Base-by-base conservation (phyloP, 2,797 vertebrate genomes). In the Mycteria americana region DNA sequence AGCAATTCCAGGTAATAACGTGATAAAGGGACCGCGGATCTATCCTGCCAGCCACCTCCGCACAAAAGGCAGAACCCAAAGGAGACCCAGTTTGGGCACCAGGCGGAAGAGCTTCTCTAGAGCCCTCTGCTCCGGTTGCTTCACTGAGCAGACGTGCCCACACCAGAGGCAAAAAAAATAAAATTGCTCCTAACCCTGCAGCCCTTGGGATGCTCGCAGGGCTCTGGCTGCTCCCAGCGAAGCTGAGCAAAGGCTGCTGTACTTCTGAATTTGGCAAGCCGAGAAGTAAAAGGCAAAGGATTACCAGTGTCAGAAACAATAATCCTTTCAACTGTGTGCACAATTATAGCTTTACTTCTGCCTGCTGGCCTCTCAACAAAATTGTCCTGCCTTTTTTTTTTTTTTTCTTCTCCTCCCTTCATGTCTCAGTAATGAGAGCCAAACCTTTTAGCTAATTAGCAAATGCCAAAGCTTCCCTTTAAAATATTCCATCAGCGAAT, bases 391-490 rank as follows among this genome's bases (percentile, higher is more conserved):
- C 9, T 84, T 62, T 27, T 21, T 35, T 30, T 43, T 18, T 60
- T 13, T 22, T 7, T 24, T 43, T 13, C 25, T 10, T 51, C 77
- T 70, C 81, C 92, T 85, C 60, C 82, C 89, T 89, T 51, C 67
- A 2, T 2, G 57, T 78, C 83, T 81, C 46, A 1, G 91, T 84
- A 95, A 92, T 11, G 81, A 65, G 75, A 83, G 89, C 89, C 95
- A 95, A 95, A 88, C 76, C 88, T 95, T 95, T 94, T 72, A 95
- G 91, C 91, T 97, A 92, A 94, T 95, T 94, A 92, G 60, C 88
- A 56, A 93, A 91, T 19, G 78, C 88, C 1, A 0, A 84, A 80
- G 92, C 91, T 90, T 84, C 91, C 63, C 89, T 93, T 83, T 39
- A 56, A 95, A 96, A 93, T 73, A 69, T 79, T 89, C 93, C 95